Percentiles rank a stretch among this genome's conserved stretches.
phyloP scores from a whole-genome alignment of 2,113 vertebrate species.

The Indicator indicator region DNA sequence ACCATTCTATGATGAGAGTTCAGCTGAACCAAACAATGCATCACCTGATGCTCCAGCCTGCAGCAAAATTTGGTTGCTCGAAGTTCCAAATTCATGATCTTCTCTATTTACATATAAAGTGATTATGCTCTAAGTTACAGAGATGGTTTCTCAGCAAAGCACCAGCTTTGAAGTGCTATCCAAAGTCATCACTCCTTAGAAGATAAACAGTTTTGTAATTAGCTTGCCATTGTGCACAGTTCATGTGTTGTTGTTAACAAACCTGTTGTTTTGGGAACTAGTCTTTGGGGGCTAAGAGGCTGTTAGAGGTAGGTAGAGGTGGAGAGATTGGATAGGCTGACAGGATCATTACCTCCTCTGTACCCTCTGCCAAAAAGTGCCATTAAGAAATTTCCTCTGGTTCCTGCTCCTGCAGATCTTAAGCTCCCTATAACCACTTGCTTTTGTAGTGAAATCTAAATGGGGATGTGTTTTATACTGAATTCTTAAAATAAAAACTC shows the following conservation, averaged over 20 bases:
- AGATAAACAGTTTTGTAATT: not conserved
- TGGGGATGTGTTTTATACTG: not conserved
- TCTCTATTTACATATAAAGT: not conserved
- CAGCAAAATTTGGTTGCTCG: not conserved
- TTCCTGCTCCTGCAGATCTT: not conserved
- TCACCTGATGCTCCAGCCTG: not conserved
- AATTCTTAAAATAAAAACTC: not conserved
- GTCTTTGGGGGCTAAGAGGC: not conserved
- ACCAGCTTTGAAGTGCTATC: accelerated
- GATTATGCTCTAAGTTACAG: not conserved
- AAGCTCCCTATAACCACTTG: not conserved
- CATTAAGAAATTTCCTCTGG: not conserved
- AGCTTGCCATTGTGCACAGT: not conserved
- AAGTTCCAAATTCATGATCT: not conserved
- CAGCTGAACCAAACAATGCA: too few relatives aligned
- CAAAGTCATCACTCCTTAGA: not conserved
- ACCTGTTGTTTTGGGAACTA: not conserved
- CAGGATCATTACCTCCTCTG: not conserved
- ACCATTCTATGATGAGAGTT: too few relatives aligned
- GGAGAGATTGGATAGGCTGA: not conserved
- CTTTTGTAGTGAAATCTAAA: not conserved
- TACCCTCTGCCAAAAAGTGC: not conserved
- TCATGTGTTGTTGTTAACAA: not conserved
- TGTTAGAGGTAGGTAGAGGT: not conserved
- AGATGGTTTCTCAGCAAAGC: not conserved